Evolutionary conservation across 2,888 invertebrate genomes (phyloP).

Genomic region (Deilephila porcellus): DNA sequence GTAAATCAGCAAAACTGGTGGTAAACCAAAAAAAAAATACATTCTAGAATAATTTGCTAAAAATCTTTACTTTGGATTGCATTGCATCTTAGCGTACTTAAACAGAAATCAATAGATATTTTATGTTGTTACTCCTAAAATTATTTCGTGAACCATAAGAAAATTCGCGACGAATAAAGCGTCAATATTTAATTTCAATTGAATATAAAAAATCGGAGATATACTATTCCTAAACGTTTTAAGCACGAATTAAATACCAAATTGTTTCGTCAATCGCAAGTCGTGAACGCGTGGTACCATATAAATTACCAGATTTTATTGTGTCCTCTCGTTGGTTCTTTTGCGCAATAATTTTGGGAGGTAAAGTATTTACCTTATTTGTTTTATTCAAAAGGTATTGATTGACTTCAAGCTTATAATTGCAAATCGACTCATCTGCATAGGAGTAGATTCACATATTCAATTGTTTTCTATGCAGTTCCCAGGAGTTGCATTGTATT

Average conservation of each 20-base stretch:
- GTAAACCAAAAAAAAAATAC: no score
- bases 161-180: no score
- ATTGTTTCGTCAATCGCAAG: not conserved
- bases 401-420: not conserved
- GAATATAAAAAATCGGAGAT: not conserved
- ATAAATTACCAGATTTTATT: conserved; percentile 23
- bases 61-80: no score
- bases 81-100: no score
- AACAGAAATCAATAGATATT: no score
- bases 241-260: conserved; percentile 6
- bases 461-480: not conserved
- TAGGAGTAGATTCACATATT: not conserved
- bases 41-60: no score
- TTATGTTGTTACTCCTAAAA: no score
- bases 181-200: not conserved
- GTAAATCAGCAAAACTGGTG: no score
- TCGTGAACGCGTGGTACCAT: conserved; percentile 18
- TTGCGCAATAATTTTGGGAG: conserved; percentile 13
- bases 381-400: conserved; percentile 13
- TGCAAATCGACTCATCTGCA: not conserved
- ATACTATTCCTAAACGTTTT: conserved; percentile 7
- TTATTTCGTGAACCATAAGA: no score
- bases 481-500: no score
- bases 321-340: not conserved
- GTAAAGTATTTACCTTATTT: not conserved